Percentiles rank a stretch among this genome's conserved stretches.
phyloP scores from a whole-genome alignment of 2,888 invertebrate species.

The Thera obeliscata region DNA sequence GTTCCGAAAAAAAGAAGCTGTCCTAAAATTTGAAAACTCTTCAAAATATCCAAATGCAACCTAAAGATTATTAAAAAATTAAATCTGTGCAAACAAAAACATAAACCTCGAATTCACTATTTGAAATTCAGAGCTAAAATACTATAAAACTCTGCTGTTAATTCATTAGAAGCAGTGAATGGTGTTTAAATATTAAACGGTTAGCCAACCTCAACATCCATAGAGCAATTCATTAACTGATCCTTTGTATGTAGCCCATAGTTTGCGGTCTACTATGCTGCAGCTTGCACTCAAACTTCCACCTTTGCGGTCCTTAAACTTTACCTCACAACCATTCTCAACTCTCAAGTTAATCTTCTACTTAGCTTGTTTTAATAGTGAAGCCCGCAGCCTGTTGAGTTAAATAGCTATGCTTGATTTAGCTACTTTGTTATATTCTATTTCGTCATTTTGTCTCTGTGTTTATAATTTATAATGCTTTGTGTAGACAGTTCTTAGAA shows the following conservation, averaged over 20 bases:
- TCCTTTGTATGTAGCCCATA: conserved; percentile 54
- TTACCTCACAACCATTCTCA: conserved; percentile 55
- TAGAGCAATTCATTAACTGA: conserved; percentile 56
- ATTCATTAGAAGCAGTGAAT: conserved; percentile 15
- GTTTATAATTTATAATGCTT: neutral
- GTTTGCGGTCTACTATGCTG: conserved; percentile 56
- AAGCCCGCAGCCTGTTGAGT: conserved; percentile 53
- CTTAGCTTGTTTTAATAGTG: conserved; percentile 56
- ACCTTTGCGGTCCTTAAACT: conserved; percentile 67
- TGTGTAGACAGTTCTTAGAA: neutral
- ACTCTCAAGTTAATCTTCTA: conserved; percentile 60
- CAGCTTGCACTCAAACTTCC: conserved; percentile 62
- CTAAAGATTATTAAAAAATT: neutral
- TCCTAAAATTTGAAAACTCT: too few species aligned
- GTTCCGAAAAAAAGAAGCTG: too few species aligned
- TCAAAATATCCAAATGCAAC: neutral
- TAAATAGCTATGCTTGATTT: conserved; percentile 42
- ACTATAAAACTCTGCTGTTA: conserved; percentile 7
- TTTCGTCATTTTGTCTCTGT: neutral
- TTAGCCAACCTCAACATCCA: conserved; percentile 38
- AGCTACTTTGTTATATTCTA: neutral
- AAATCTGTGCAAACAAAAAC: neutral
- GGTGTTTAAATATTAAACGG: conserved; percentile 29
- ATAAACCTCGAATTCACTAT: neutral
- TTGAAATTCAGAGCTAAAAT: conserved; percentile 4